These are phyloP conservation scores for Scytalopus superciliaris DNA, from an alignment of 2,113 vertebrate species.

Conservation along the genomic window DNA sequence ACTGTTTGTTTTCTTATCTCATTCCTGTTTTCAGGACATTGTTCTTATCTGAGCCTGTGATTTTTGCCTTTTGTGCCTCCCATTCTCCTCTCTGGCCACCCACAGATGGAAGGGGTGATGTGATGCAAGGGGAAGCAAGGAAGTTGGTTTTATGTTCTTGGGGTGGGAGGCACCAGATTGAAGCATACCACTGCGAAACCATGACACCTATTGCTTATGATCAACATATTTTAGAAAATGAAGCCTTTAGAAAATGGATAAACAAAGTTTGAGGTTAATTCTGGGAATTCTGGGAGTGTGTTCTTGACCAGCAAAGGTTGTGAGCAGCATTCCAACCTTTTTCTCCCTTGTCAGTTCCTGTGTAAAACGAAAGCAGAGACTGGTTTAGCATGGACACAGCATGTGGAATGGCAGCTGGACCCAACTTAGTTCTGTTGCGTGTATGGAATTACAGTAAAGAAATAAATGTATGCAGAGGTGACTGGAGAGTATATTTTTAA, in stretches of 20 bases:
- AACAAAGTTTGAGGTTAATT: not conserved
- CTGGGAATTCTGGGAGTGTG: not conserved
- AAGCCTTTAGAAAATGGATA: not conserved
- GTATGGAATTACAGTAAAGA: not conserved
- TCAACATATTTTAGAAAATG: not conserved
- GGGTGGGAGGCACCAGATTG: accelerated
- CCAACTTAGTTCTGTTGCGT: not conserved
- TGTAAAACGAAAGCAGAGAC: not conserved
- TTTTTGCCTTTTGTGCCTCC: not conserved
- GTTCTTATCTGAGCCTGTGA: not conserved
- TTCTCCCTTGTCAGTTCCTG: not conserved
- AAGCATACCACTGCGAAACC: not conserved
- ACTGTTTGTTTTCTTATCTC: not conserved
- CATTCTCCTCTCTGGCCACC: not conserved
- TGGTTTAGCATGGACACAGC: not conserved
- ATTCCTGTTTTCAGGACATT: not conserved
- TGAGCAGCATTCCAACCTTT: not conserved
- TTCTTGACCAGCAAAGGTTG: not conserved
- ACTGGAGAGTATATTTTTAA: not conserved
- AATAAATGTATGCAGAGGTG: not conserved
- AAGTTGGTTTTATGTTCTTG: not conserved
- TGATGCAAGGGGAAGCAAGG: not conserved
- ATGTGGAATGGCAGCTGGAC: conserved; percentile 9
- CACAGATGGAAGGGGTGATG: not conserved
- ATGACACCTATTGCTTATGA: not conserved